A percentile compares a stretch with the other conserved stretches of the same genome.
These are phyloP conservation scores for Molorchus minor DNA, from an alignment of 2,888 invertebrate genomes.

Conservation along the genomic window DNA sequence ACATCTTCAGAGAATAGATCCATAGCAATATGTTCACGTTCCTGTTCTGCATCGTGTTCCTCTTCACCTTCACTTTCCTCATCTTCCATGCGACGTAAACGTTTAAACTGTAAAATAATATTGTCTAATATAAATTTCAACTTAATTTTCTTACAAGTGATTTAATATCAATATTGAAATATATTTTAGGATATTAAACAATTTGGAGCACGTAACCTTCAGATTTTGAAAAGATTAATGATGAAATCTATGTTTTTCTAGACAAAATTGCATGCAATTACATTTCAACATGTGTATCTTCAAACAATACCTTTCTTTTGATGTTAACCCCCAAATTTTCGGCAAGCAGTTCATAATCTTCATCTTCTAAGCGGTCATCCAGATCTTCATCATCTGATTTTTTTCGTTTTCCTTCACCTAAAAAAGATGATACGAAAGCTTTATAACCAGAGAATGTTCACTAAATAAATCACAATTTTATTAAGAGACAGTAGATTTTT, in stretches of 20 bases:
- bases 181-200: too few species aligned
- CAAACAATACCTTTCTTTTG: slow-evolving; percentile 73
- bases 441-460: too few species aligned
- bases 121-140: slow-evolving; percentile 5
- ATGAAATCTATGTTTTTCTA: background rate
- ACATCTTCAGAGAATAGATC: slow-evolving; percentile 90
- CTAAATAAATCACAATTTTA: too few species aligned
- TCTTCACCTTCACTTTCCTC: slow-evolving; percentile 92
- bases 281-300: background rate
- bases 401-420: slow-evolving; percentile 73
- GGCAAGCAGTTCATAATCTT: slow-evolving; percentile 97
- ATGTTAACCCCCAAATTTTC: slow-evolving; percentile 98
- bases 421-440: slow-evolving; percentile 45
- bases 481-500: too few species aligned
- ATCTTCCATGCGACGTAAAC: slow-evolving; percentile 84
- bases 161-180: too few species aligned
- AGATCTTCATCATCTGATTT: slow-evolving; percentile 87
- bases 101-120: slow-evolving; percentile 78
- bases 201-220: background rate
- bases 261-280: background rate
- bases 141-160: too few species aligned
- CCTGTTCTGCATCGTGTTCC: slow-evolving; percentile 79
- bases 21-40: slow-evolving; percentile 88
- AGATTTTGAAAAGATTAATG: too few species aligned
- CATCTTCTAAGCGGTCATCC: slow-evolving; percentile 94